Evolutionary conservation across 2,888 invertebrate genomes (phyloP).

Genomic region (Ichneumon xanthorius): DNA sequence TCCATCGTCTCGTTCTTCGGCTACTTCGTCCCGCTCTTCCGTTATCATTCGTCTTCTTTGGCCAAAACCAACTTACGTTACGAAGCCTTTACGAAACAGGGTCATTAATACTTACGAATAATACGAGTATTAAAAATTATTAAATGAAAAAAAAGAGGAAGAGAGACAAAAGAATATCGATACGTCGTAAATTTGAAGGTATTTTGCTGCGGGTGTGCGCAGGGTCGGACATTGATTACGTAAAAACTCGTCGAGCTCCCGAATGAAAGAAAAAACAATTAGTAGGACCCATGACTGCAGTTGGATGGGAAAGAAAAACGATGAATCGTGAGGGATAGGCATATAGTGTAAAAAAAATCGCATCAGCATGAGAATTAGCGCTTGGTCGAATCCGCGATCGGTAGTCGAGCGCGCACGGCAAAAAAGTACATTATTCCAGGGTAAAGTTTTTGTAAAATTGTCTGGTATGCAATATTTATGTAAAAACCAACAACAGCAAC

Average conservation of each 20-base stretch:
- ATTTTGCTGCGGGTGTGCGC: conserved; percentile 48
- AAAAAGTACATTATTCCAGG: conserved; percentile 81
- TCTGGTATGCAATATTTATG: conserved; percentile 81
- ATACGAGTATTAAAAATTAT: conserved; percentile 81
- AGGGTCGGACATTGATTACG: conserved; percentile 51
- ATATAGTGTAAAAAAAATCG: conserved; percentile 43
- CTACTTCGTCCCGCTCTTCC: conserved; percentile 55
- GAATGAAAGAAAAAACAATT: conserved; percentile 17
- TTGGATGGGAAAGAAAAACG: conserved; percentile 48
- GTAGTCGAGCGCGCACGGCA: conserved; percentile 53
- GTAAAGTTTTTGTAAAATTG: conserved; percentile 80
- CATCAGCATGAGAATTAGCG: conserved; percentile 44
- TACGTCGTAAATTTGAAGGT: conserved; percentile 43
- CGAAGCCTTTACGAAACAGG: conserved; percentile 83
- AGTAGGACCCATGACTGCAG: conserved; percentile 35
- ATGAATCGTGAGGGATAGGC: conserved; percentile 55
- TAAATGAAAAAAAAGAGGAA: conserved; percentile 67
- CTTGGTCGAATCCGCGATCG: conserved; percentile 43
- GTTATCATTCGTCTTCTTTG: conserved; percentile 71
- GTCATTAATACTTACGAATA: conserved; percentile 82
- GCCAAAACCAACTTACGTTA: conserved; percentile 80
- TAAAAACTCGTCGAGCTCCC: background rate
- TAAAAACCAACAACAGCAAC: conserved; percentile 65
- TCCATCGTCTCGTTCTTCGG: conserved; percentile 46
- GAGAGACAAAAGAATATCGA: conserved; percentile 44